Evolutionary conservation across 1,140 invertebrate genomes (phyloP), one percentile per base, ranked within the genome.

Genomic region (Drepana arcuata): DNA sequence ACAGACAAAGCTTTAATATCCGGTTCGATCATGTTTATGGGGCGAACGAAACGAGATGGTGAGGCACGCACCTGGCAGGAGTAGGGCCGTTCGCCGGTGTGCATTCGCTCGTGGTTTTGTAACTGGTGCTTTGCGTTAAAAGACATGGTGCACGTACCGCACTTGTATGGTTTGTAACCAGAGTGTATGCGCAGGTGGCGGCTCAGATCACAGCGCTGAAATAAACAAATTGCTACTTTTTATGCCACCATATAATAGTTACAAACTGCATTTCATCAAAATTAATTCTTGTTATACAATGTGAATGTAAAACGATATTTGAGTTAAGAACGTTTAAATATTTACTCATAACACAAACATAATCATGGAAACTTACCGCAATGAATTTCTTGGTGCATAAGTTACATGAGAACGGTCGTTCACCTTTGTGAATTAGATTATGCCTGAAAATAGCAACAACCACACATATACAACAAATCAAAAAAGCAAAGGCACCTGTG

Each of bases 391-490:
- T 89, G 2, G 83, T 74, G 57, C 92, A 94, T 11, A 87, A 75
- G 7, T 80, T 74, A 66, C 92, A 94, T 24, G 85, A 74, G 64
- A 89, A 93, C 5, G 92, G 92, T 55, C 93, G 91, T 51, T 93
- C 90, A 10, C 90, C 90, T 58, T 90, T 91, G 64, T 93, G 92
- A 35, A 92, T 91, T 12, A 93, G 77, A 57, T 87, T 87, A 68
- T 94, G 92, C 21, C 82, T 84, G 66, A 14, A 81, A 59, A 36
- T 40, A 57, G 27, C 45, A 38, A 44, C n/a, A 34, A 26, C 30
- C 15, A 34, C 32, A 34, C 5, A 27, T 23, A 31, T 24, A 39
- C 31, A 16, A 18, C 2, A 34, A 14, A 30, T 18, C 7, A 11
- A 21, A 9, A 24, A 10, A 16, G 18, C 11, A 16, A 32, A 18